Evolutionary conservation across 2,797 vertebrate species (phyloP).

Genomic region (Carduelis carduelis): DNA sequence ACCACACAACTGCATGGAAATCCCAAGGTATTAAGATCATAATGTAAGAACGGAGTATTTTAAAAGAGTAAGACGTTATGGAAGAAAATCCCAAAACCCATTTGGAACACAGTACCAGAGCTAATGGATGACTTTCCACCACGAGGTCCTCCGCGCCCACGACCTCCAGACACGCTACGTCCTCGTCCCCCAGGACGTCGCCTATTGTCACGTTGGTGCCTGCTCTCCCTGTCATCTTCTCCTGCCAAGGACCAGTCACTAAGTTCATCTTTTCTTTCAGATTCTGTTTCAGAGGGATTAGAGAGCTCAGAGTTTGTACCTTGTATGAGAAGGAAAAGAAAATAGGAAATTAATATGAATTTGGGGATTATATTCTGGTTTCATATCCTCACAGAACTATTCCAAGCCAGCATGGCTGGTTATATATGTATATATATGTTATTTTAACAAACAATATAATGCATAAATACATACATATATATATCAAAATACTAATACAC

Average conservation of each 20-base stretch:
- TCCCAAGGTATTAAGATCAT: rapidly evolving
- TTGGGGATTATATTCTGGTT: neutral
- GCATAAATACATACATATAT: neutral
- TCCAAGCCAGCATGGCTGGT: neutral
- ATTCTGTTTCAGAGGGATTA: slow-evolving; percentile 95
- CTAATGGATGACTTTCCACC: slow-evolving; percentile 86
- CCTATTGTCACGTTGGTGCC: slow-evolving; percentile 80
- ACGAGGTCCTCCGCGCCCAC: slow-evolving; percentile 86
- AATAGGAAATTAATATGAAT: neutral
- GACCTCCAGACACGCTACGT: slow-evolving; percentile 84
- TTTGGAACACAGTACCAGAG: slow-evolving; percentile 79
- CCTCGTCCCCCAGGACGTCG: slow-evolving; percentile 86
- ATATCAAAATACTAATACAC: neutral
- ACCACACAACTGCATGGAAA: neutral
- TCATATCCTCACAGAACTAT: neutral
- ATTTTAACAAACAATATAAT: neutral
- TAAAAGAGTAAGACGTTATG: neutral
- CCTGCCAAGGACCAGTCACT: slow-evolving; percentile 96
- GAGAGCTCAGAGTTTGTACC: slow-evolving; percentile 97
- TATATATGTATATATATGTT: neutral
- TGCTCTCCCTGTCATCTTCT: slow-evolving; percentile 86
- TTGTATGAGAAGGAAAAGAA: slow-evolving; percentile 56
- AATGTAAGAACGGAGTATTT: neutral
- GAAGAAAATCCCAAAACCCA: neutral
- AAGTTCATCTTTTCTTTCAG: slow-evolving; percentile 93